Conservation (phyloP, 2,888 invertebrate species). For the Busseola fusca region DNA sequence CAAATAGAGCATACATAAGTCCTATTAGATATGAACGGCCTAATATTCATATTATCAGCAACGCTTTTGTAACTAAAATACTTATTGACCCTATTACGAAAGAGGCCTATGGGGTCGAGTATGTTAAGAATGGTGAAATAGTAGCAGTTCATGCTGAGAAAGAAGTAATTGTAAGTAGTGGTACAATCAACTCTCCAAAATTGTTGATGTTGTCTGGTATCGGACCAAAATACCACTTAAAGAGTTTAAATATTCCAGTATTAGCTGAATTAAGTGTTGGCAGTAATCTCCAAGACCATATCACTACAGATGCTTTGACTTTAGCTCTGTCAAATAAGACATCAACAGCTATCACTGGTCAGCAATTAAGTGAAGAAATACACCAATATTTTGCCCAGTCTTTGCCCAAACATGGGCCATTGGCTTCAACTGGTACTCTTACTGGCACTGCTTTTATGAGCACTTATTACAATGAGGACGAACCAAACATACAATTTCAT, state of each 20-base stretch:
- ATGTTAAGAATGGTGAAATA: constrained; percentile 80
- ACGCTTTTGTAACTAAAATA: constrained; percentile 88
- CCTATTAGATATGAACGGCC: constrained; percentile 88
- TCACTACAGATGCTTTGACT: constrained; percentile 90
- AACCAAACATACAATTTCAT: constrained; percentile 91
- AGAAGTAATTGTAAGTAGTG: constrained; percentile 90
- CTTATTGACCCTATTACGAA: constrained; percentile 89
- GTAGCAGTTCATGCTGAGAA: constrained; percentile 85
- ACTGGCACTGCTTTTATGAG: constrained; percentile 90
- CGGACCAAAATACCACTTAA: constrained; percentile 89
- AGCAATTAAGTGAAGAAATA: constrained; percentile 81
- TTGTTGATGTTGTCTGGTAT: constrained; percentile 91
- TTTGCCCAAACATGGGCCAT: constrained; percentile 84
- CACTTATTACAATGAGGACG: constrained; percentile 83
- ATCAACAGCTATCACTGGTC: constrained; percentile 80
- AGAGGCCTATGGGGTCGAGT: constrained; percentile 82
- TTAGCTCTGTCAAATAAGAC: constrained; percentile 87
- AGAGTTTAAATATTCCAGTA: constrained; percentile 86
- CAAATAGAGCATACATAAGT: constrained; percentile 91
- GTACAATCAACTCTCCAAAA: constrained; percentile 90
- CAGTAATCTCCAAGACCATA: constrained; percentile 93
- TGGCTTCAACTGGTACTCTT: constrained; percentile 88
- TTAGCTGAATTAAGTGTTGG: constrained; percentile 92
- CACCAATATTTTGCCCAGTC: constrained; percentile 79
- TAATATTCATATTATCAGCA: constrained; percentile 86